Evolutionary conservation across 30 jellyfish, hydroid and myxozoan species (phyloP), one percentile per base, ranked within the genome.

Genomic region (Aurelia sp.): DNA sequence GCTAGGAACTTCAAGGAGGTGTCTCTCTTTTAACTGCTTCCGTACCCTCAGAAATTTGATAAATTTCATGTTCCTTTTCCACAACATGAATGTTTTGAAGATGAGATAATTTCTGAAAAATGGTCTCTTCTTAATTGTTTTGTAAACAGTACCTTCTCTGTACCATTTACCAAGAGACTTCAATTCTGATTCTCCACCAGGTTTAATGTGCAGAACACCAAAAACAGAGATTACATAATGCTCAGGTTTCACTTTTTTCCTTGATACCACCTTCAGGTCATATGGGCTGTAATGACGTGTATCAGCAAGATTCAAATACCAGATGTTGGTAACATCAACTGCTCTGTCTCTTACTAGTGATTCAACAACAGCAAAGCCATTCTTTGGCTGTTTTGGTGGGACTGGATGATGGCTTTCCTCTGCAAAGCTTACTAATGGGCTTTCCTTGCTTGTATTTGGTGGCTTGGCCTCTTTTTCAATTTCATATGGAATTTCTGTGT

Each of bases 161-260:
- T 86, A 92, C 98, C 96, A 86, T 47, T 86, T 94, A 16, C 98
- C 98, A 13, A 92, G 80, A 3, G 98, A 51, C 13, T 53, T 63
- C 47, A 92, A 71, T 31, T 92, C 98, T 21, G 98, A 92, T 18
- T 92, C 85, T 9, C 98, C 94, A 31, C n/a, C 83, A 0, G 91
- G 84, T 55, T 76, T 86, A 47, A 92, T 92, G 76, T 85, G 84
- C 57, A 92, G 62, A 31, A 81, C 98, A 7, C 98, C 98, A 74
- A 92, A 92, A 4, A 86, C 86, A 3, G 98, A 92, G 41, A 92
- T 92, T 0, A 92, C 93, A 65, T 63, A 92, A 62, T 86, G 94
- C 47, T 92, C 98, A 6, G 85, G 80, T n/a, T 62, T 27, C 22
- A 86, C 79, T 66, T 77, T 62, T 83, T 74, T 73, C 66, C 84